Percentiles rank a stretch among this genome's conserved stretches.
Conservation (phyloP, 2,888 invertebrate genomes). For the Xylota sylvarum region DNA sequence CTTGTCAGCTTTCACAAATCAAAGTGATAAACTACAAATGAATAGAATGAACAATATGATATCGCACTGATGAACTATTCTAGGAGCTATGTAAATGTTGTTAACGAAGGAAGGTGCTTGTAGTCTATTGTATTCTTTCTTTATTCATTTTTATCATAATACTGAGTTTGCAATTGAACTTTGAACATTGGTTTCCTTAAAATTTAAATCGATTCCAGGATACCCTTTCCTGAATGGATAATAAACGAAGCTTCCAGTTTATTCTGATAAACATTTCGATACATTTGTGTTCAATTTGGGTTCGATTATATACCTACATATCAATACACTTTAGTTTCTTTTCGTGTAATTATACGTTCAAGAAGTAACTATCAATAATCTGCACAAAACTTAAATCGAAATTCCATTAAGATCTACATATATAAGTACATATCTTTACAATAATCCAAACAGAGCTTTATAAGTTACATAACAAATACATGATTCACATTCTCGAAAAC, state of each 20-base stretch:
- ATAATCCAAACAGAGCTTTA: conserved; percentile 33
- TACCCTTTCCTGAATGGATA: too few relatives aligned
- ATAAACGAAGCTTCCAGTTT: neutral
- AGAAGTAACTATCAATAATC: neutral
- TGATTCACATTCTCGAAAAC: conserved; percentile 19
- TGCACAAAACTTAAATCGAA: conserved; percentile 14
- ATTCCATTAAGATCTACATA: conserved; percentile 13
- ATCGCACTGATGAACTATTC: too few relatives aligned
- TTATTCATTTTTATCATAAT: too few relatives aligned
- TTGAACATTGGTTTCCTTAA: too few relatives aligned
- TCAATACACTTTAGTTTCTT: conserved; percentile 12
- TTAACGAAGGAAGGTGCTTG: too few relatives aligned
- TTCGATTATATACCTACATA: conserved; percentile 22
- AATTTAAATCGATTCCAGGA: too few relatives aligned
- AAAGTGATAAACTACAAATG: too few relatives aligned
- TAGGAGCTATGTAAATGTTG: too few relatives aligned
- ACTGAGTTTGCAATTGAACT: too few relatives aligned
- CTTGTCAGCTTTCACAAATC: too few relatives aligned
- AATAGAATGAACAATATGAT: too few relatives aligned
- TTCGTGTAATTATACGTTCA: neutral
- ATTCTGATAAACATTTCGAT: neutral
- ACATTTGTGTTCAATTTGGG: neutral
- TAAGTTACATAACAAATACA: conserved; percentile 34
- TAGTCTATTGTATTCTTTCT: too few relatives aligned
- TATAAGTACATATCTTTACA: conserved; percentile 43